A percentile compares a stretch with the other conserved stretches of the same genome.
Conservation (phyloP, 2,797 vertebrate species). For the Eospalax fontanierii region DNA sequence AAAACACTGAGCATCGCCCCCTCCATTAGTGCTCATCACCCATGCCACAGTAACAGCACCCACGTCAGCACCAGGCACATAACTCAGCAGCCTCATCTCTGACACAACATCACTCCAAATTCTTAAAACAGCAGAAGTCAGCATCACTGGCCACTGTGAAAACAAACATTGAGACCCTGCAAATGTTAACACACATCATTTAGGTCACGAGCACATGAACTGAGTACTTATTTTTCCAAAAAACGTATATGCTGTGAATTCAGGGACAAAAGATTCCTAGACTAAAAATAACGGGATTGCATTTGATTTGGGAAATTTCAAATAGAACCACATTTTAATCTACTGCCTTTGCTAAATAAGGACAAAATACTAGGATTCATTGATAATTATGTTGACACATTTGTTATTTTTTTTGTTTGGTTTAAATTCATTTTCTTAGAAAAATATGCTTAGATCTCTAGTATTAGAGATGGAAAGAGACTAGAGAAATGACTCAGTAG, state of each 20-base stretch:
- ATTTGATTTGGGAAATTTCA: neutral
- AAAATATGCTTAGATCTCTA: conserved; percentile 27
- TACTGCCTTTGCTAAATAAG: conserved; percentile 24
- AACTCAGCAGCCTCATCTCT: neutral
- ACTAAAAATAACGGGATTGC: conserved; percentile 52
- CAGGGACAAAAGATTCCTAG: neutral
- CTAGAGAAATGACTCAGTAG: too few relatives aligned
- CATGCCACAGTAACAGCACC: conserved; percentile 93
- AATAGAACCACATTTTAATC: conserved; percentile 35
- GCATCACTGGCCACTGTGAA: neutral
- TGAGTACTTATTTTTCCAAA: neutral
- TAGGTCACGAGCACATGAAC: neutral
- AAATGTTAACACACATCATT: neutral
- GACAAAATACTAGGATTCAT: neutral
- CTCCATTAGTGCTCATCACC: conserved; percentile 90
- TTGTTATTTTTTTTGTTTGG: conserved; percentile 51
- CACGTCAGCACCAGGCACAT: conserved; percentile 92
- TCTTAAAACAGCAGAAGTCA: conserved; percentile 42
- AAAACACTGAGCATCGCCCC: conserved; percentile 93
- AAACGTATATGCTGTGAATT: conserved; percentile 31
- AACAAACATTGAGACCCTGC: neutral
- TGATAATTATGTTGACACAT: conserved; percentile 23
- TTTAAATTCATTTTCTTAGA: conserved; percentile 57
- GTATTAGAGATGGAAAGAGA: neutral
- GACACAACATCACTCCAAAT: neutral